Percentiles rank a stretch among this genome's conserved stretches.
These are phyloP conservation scores for Caenorhabditis virilis DNA, from an alignment of 2,888 invertebrate genomes.

Conservation along the genomic window DNA sequence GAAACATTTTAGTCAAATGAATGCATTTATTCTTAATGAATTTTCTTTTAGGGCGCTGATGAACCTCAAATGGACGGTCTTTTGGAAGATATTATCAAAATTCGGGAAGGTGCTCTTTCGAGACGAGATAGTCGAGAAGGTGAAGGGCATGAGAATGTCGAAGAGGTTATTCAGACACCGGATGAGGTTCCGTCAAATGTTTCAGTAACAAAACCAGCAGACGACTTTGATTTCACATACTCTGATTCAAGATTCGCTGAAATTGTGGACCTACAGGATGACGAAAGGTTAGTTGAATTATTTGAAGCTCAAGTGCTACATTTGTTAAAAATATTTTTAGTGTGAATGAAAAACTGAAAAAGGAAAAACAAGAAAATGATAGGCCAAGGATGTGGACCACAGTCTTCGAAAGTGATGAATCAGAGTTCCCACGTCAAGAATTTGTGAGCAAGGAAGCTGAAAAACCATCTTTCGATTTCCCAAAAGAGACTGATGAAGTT, in stretches of 20 bases:
- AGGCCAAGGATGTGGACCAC: constrained; percentile 66
- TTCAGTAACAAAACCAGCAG: constrained; percentile 4
- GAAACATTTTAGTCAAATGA: background rate
- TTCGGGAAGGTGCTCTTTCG: constrained; percentile 47
- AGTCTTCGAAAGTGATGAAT: constrained; percentile 63
- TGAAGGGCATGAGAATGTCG: constrained; percentile 15
- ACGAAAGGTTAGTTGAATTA: constrained; percentile 12
- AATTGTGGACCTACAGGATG: constrained; percentile 31
- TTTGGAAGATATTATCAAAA: constrained; percentile 38
- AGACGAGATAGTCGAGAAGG: constrained; percentile 38
- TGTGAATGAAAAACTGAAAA: background rate
- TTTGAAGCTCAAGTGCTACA: background rate
- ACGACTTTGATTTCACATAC: constrained; percentile 48
- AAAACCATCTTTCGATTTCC: constrained; percentile 19
- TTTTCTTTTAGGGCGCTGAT: constrained; percentile 13
- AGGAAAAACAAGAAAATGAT: background rate
- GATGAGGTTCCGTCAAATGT: too few species aligned
- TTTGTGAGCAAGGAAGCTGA: constrained; percentile 23
- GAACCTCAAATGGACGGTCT: constrained; percentile 33
- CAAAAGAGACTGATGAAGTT: constrained; percentile 44
- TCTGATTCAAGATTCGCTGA: constrained; percentile 46
- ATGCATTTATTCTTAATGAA: too few species aligned
- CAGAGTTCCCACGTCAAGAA: constrained; percentile 33
- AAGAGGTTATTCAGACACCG: constrained; percentile 20
- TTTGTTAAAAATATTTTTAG: background rate